Conservation (phyloP, 2,888 invertebrate species). For the Rhagonycha lutea region DNA sequence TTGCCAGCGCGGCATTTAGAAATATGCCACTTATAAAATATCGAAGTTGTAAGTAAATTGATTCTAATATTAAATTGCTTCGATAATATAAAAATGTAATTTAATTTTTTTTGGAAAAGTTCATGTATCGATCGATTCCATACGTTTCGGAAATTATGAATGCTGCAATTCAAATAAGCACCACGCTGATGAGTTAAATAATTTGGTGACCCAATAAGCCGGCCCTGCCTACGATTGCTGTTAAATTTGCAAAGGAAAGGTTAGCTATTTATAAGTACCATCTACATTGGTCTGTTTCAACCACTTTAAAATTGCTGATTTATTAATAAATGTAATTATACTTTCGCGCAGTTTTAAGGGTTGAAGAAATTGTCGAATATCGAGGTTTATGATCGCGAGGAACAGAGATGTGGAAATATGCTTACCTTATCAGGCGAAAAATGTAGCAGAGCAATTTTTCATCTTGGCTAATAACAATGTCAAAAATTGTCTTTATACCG, state of each 20-base stretch:
- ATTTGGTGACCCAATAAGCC: neutral
- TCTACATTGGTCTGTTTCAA: neutral
- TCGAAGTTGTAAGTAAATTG: neutral
- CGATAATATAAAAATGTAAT: neutral
- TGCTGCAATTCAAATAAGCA: neutral
- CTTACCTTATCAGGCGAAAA: neutral
- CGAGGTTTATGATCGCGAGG: neutral
- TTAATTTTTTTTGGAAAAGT: neutral
- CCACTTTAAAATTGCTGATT: neutral
- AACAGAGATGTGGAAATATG: neutral
- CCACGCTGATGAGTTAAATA: neutral
- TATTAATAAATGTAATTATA: neutral
- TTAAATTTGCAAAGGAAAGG: neutral
- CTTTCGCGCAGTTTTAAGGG: neutral
- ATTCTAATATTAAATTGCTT: neutral
- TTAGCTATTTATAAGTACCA: neutral
- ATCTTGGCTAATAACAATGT: neutral
- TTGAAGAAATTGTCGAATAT: neutral
- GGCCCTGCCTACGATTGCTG: neutral
- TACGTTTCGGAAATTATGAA: neutral
- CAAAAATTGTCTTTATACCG: neutral
- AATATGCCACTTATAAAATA: neutral
- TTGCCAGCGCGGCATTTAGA: slow-evolving; percentile 4
- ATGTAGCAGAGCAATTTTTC: neutral
- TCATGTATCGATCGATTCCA: neutral